phyloP scores from a whole-genome alignment of 2,797 vertebrate species.

The Channa striata region DNA sequence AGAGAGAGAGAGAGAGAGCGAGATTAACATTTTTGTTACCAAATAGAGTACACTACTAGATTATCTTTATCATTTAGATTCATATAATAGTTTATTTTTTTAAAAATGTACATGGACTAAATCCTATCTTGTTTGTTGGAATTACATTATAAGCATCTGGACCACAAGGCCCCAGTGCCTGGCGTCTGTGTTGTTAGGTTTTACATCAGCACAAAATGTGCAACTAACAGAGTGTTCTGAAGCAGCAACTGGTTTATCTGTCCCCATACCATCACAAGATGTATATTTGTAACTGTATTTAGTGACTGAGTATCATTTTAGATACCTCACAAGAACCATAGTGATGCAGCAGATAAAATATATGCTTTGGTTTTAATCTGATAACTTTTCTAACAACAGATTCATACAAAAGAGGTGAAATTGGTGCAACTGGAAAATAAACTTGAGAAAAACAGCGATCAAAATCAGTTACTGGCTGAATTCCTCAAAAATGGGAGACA shows the following conservation, averaged over 20 bases:
- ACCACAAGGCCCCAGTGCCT: too few species aligned
- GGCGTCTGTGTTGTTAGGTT: background rate
- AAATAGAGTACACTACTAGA: too few species aligned
- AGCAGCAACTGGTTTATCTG: slow-evolving; percentile 1
- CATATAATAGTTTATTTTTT: too few species aligned
- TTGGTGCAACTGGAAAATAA: slow-evolving; percentile 80
- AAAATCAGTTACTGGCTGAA: slow-evolving; percentile 78
- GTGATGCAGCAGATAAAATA: background rate
- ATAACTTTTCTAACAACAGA: slow-evolving; percentile 72
- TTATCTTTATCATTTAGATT: too few species aligned
- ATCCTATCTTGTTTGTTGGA: background rate
- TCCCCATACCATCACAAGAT: background rate
- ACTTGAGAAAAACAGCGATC: slow-evolving; percentile 79
- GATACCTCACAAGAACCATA: background rate
- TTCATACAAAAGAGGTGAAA: slow-evolving; percentile 84
- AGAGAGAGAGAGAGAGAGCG: too few species aligned
- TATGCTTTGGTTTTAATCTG: background rate
- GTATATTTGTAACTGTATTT: background rate
- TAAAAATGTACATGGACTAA: background rate
- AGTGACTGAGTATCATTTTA: background rate
- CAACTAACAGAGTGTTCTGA: background rate
- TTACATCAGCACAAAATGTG: background rate
- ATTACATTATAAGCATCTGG: background rate
- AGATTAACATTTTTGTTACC: too few species aligned
- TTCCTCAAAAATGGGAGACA: slow-evolving; percentile 87